Base-by-base conservation (phyloP, 2,113 vertebrate genomes). In the Aythya baeri region DNA sequence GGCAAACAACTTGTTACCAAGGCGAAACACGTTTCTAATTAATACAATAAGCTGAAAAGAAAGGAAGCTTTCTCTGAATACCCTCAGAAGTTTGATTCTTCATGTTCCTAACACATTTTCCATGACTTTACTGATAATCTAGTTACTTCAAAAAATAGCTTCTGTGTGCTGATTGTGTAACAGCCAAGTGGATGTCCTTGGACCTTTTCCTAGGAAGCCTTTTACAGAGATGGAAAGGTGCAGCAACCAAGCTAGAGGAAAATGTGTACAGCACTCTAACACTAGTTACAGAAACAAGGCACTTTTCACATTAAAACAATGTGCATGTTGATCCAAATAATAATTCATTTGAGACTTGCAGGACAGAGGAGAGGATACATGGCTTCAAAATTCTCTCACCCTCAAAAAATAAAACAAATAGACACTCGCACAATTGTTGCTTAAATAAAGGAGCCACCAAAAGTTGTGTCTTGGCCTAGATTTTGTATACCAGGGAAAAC, bases 111-210 rank as follows among this genome's bases (percentile, higher is more conserved):
- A 91, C 67, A 88, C 31, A 86, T 52, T 90, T 74, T 71, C 87
- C 88, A 63, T 62, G 71, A 38, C n/a, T 91, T 86, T 92, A 50
- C n/a, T 93, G 75, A 71, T 83, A 93, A 91, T 90, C 83, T 93
- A 66, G 89, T 93, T 97, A 95, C 93, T 91, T 91, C 29, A 75
- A 86, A 54, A 96, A 92, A 92, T 94, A 82, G 94, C 66, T 84
- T 89, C 55, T 78, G 65, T 46, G 5, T 76, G 67, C 75, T 13
- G 4, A 31, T 59, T 75, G 74, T 44, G 15, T 63, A 36, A 78
- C 76, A 70, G 81, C 12, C 57, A 57, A 80, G 70, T 62, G 75
- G 87, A 68, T 86, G 57, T 67, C 43, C 58, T 44, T 66, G n/a
- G n/a, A 76, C 31, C 17, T 91, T 94, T 91, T 92, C 91, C 84